Base-by-base conservation (phyloP, 2,888 invertebrate genomes). In the Cenopis cana region DNA sequence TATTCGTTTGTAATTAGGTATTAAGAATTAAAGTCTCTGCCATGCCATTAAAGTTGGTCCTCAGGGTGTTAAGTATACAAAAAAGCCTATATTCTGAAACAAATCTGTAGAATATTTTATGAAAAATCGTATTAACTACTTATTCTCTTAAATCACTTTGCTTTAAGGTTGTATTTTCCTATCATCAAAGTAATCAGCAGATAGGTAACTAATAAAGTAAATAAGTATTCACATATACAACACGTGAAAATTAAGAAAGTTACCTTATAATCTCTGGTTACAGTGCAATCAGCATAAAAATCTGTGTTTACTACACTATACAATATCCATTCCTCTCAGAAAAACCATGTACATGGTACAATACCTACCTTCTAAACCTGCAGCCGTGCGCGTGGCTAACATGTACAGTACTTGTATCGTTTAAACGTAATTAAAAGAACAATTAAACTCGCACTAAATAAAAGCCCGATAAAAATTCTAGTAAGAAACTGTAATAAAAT, bases 341-440 rank as follows among this genome's bases (percentile, higher is more conserved):
- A 46, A 52, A 56, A 52, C n/a, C n/a, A n/a, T 52, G 36, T n/a
- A n/a, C n/a, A n/a, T n/a, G n/a, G n/a, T n/a, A n/a, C 52, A 20
- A 33, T 6, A 14, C 4, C 18, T 6, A 14, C 4, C 18, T 10
- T 24, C 24, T 24, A 24, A 24, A 38, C 24, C n/a, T 54, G 36
- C 18, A 14, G 64, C 54, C n/a, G 24, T 24, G 6, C 54, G 9
- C 20, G 18, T 18, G 18, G 33, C 6, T 41, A 38, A 52, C 50
- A 2, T 50, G n/a, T n/a, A 52, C 14, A 46, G 46, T 46, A 46
- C 46, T n/a, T n/a, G n/a, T 36, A 49, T 36, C 46, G 29, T 61
- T 57, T 41, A 57, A 36, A 38, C 36, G 41, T 8, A n/a, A 52
- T 59, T 70, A 65, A 46, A n/a, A 46, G 9, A 65, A 29, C 29